phyloP scores from a whole-genome alignment of 2,888 invertebrate genomes.

The Labia minor region DNA sequence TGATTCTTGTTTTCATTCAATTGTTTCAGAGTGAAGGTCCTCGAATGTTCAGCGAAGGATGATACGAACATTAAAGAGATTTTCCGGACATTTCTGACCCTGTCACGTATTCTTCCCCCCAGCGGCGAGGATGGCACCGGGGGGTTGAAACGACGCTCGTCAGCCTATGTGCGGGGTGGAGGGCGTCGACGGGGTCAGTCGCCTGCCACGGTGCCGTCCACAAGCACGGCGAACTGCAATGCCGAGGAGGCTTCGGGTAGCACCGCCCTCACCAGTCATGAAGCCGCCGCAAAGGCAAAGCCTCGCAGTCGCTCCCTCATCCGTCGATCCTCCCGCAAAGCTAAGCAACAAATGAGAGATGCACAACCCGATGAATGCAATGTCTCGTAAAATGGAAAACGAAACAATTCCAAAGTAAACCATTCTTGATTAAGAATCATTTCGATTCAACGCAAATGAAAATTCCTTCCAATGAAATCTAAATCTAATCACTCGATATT shows the following conservation, averaged over 20 bases:
- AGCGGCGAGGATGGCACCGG: constrained; percentile 45
- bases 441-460: too few species aligned
- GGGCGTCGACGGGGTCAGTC: constrained; percentile 34
- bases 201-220: constrained; percentile 31
- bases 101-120: constrained; percentile 59
- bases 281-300: constrained; percentile 42
- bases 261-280: constrained; percentile 31
- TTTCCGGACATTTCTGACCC: constrained; percentile 65
- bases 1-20: too few species aligned
- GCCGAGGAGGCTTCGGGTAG: constrained; percentile 31
- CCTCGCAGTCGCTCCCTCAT: constrained; percentile 64
- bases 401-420: too few species aligned
- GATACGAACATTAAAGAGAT: constrained; percentile 68
- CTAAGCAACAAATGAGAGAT: constrained; percentile 65
- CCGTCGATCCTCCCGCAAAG: constrained; percentile 64
- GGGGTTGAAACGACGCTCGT: constrained; percentile 59
- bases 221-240: constrained; percentile 29
- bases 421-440: too few species aligned
- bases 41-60: constrained; percentile 70
- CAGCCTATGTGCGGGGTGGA: constrained; percentile 54
- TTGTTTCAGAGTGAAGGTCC: constrained; percentile 53
- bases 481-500: too few species aligned
- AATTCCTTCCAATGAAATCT: too few species aligned
- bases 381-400: constrained; percentile 44
- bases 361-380: constrained; percentile 59